Percentiles rank a stretch among this genome's conserved stretches.
Conservation (phyloP, 1,140 invertebrate species). For the Drosophila varians region DNA sequence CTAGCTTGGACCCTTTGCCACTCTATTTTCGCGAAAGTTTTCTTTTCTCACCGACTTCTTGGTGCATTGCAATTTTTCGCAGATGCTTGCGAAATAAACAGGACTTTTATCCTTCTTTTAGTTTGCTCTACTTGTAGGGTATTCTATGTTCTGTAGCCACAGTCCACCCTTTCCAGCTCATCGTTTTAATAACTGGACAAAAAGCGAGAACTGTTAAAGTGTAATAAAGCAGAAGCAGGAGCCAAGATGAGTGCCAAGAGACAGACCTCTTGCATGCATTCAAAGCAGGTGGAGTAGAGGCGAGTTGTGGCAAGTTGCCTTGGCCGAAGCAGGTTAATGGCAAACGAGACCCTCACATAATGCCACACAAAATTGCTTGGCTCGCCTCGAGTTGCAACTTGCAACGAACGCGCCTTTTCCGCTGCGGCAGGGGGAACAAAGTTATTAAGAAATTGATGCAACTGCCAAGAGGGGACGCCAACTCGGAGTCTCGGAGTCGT, state of each 20-base stretch:
- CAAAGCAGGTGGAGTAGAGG: conserved; percentile 36
- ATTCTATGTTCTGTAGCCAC: neutral
- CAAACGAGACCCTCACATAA: conserved; percentile 76
- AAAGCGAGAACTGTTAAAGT: conserved; percentile 59
- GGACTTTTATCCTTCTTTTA: no score
- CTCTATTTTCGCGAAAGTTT: conserved; percentile 12
- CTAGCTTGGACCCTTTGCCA: neutral
- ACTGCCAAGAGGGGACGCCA: conserved; percentile 9
- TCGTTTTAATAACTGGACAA: conserved; percentile 41
- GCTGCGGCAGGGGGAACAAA: conserved; percentile 41
- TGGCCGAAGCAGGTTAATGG: conserved; percentile 68
- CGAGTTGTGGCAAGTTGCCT: conserved; percentile 14
- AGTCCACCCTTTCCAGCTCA: neutral
- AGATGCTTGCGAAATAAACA: conserved; percentile 10
- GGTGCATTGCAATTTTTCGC: neutral
- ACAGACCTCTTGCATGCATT: conserved; percentile 29
- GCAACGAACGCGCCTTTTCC: conserved; percentile 31
- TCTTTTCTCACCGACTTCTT: neutral
- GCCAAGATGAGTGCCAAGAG: neutral
- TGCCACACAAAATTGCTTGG: conserved; percentile 74
- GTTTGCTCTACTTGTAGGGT: neutral
- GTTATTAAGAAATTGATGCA: conserved; percentile 81
- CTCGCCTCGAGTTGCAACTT: conserved; percentile 19
- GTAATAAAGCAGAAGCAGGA: conserved; percentile 36
- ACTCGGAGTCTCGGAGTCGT: neutral